Evolutionary conservation across 2,113 vertebrate genomes (phyloP), one percentile per base, ranked within the genome.

Genomic region (Alethe castanea): DNA sequence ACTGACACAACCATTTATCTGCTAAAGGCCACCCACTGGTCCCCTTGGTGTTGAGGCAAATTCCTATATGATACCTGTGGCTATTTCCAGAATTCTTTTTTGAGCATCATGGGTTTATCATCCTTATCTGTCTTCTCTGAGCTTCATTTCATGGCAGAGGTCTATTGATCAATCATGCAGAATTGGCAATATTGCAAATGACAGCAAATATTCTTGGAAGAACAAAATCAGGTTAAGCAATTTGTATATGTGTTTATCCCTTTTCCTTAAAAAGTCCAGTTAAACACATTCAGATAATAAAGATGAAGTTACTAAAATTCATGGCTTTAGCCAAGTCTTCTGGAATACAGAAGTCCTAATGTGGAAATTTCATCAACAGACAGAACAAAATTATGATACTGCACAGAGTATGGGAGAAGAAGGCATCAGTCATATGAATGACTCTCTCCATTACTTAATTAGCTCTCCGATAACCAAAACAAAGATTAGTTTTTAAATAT

Each of bases 81-180:
- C 47, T 29, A 45, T 16, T 90, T 90, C 14, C 24, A 44, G 4
- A 28, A 35, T 38, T 65, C 6, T 69, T 73, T 50, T 54, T n/a
- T 54, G 24, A 80, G 38, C 16, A 70, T 83, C 29, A 16, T 45
- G 22, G 35, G 8, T 29, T 19, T 57, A 40, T 42, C 33, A 60
- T 40, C 15, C 57, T 80, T 76, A 7, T 54, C 20, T 71, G 31
- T 60, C 48, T 78, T 78, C 33, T 53, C 22, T n/a, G 25, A 67
- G 12, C 22, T 71, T 80, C n/a, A 19, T 83, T 62, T 53, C 22
- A 5, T 45, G 29, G 19, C 8, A 28, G 17, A 50, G 1, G 2
- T 61, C 88, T 1, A 1, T 14, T 65, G 47, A 31, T 3, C 0
- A 0, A 50, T 73, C 47, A 40, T 16, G n/a, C 19, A 45, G 57